phyloP scores from a whole-genome alignment of 2,888 invertebrate genomes.

The Tinea semifulvella region DNA sequence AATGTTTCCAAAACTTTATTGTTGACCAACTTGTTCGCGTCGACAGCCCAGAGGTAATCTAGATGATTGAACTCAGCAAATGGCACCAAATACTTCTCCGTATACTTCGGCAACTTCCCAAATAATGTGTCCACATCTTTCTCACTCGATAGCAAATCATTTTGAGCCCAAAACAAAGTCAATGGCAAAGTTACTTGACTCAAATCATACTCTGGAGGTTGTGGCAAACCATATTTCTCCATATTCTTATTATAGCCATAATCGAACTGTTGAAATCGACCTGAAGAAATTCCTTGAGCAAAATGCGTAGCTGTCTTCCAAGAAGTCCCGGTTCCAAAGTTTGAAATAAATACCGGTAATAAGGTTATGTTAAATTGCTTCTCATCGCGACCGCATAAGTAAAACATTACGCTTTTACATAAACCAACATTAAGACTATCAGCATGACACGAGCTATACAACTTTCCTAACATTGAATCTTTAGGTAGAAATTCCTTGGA shows the following conservation, averaged over 20 bases:
- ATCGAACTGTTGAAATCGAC: constrained; percentile 73
- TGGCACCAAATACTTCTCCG: constrained; percentile 64
- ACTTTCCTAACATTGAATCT: constrained; percentile 60
- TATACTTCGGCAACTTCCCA: constrained; percentile 46
- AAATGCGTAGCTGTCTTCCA: constrained; percentile 77
- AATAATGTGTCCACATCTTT: constrained; percentile 66
- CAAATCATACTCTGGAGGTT: constrained; percentile 71
- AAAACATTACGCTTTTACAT: constrained; percentile 77
- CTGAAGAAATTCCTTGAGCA: constrained; percentile 63
- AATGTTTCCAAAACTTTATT: constrained; percentile 46
- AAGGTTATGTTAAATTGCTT: constrained; percentile 73
- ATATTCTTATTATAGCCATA: constrained; percentile 69
- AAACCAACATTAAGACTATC: constrained; percentile 60
- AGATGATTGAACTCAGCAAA: constrained; percentile 74
- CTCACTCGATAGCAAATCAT: constrained; percentile 76
- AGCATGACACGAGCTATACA: constrained; percentile 66
- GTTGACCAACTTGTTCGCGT: constrained; percentile 69
- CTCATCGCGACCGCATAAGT: constrained; percentile 76
- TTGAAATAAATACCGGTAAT: constrained; percentile 73
- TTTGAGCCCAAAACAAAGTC: constrained; percentile 71
- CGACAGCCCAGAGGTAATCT: constrained; percentile 74
- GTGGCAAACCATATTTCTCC: constrained; percentile 58
- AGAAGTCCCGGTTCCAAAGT: constrained; percentile 80
- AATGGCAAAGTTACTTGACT: constrained; percentile 67
- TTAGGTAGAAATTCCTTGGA: constrained; percentile 77